A percentile compares a stretch with the other conserved stretches of the same genome.
These are phyloP conservation scores for Choristoneura rosaceana DNA, from an alignment of 2,888 invertebrate genomes.

Conservation along the genomic window DNA sequence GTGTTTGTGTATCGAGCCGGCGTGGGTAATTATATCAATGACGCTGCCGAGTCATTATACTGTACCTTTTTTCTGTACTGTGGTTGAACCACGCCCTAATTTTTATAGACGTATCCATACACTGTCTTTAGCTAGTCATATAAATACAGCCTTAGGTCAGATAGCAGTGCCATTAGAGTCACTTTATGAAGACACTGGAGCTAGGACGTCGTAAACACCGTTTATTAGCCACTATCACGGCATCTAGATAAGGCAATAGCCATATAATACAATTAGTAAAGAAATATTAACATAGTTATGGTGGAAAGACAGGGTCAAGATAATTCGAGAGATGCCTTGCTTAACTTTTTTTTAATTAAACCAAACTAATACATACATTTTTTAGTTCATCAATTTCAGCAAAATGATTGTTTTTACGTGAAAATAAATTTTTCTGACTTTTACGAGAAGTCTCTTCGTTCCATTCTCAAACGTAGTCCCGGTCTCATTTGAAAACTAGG, in stretches of 20 bases:
- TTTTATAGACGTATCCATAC: neutral
- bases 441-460: too few relatives aligned
- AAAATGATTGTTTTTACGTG: too few relatives aligned
- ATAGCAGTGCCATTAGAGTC: constrained; percentile 3
- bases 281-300: neutral
- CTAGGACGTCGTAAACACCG: constrained; percentile 1
- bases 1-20: too few relatives aligned
- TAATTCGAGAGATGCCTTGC: neutral
- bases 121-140: neutral
- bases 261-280: neutral
- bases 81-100: too few relatives aligned
- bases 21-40: too few relatives aligned
- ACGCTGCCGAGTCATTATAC: too few relatives aligned
- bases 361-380: too few relatives aligned
- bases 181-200: constrained; percentile 2
- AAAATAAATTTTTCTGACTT: too few relatives aligned
- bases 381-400: too few relatives aligned
- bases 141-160: constrained; percentile 6
- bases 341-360: neutral
- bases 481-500: too few relatives aligned
- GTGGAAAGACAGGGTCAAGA: neutral
- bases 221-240: neutral
- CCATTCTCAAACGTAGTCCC: too few relatives aligned
- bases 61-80: too few relatives aligned
- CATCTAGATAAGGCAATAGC: neutral